Evolutionary conservation across 2,113 vertebrate species (phyloP), one percentile per base, ranked within the genome.

Genomic region (Panurus biarmicus): DNA sequence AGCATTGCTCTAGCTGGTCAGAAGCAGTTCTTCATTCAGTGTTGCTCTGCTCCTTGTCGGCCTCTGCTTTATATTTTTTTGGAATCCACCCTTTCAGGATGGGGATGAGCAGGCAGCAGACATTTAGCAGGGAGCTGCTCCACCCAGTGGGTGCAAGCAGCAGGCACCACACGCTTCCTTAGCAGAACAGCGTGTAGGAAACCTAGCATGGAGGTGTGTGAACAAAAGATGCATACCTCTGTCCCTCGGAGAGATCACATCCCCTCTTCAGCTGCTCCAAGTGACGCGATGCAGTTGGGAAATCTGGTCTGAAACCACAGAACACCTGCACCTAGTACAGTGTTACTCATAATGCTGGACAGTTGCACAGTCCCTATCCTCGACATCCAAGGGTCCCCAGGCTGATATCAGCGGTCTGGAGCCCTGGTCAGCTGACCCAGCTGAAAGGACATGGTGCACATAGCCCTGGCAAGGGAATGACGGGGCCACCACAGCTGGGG

Each of bases 391-490:
- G 28, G 26, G 20, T 66, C 31, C 36, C 48, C 0, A 0, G 48
- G 14, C 16, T 75, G 77, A 33, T 51, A 58, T 7, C 4, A 5
- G 26, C 4, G 31, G 18, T 50, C 42, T 62, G 35, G 33, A 71
- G 42, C 8, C 33, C 54, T 0, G 0, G 16, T 20, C 2, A 2
- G n/a, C 50, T 0, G 0, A 29, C 23, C 35, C 2, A 1, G 11
- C 14, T 66, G 23, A 36, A 44, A 69, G 14, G n/a, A 76, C 2
- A 1, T 13, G 22, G 14, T 24, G 7, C 19, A 47, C 11, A 9
- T 1, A 57, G 14, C 26, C 36, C 31, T 35, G n/a, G 25, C 29
- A 74, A 82, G 18, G 44, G 38, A 85, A 71, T 5, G 29, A 45
- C 10, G 24, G 61, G 3, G 19, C 28, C 0, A 0, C 31, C 44